Percentiles rank a stretch among this genome's conserved stretches.
Conservation (phyloP, 1,140 invertebrate genomes). For the Drosophila obscura region DNA sequence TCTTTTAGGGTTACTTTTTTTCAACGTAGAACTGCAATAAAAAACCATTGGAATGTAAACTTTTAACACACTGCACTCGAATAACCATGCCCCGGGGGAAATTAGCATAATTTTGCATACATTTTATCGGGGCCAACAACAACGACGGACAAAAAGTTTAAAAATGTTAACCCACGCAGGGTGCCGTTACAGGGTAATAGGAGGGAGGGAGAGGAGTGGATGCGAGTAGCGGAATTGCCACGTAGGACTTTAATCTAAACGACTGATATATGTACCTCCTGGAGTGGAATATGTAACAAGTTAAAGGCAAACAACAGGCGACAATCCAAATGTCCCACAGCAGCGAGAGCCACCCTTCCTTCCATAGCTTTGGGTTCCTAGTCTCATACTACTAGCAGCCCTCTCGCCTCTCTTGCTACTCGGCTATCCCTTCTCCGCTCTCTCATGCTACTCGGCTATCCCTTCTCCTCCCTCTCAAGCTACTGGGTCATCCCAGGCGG, state of each 20-base stretch:
- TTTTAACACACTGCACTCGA: slow-evolving; percentile 68
- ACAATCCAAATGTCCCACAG: slow-evolving; percentile 35
- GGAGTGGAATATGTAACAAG: slow-evolving; percentile 78
- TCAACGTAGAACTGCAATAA: slow-evolving; percentile 49
- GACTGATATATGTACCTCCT: slow-evolving; percentile 55
- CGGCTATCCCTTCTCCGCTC: neutral
- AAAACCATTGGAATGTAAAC: slow-evolving; percentile 41
- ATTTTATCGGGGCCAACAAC: slow-evolving; percentile 56
- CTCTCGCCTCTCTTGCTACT: no score
- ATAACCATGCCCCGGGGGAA: slow-evolving; percentile 57
- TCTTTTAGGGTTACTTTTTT: neutral
- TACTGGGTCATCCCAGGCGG: slow-evolving; percentile 9
- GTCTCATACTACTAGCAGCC: no score
- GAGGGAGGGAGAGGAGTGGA: neutral
- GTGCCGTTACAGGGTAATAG: no score
- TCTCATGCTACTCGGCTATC: neutral
- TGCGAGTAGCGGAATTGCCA: slow-evolving; percentile 30
- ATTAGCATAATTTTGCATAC: slow-evolving; percentile 75
- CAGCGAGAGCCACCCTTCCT: no score
- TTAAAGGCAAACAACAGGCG: slow-evolving; percentile 66
- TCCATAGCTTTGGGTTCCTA: no score
- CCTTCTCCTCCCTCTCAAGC: neutral
- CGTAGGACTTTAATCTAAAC: slow-evolving; percentile 61
- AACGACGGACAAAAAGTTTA: slow-evolving; percentile 24
- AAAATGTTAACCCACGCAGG: slow-evolving; percentile 37